These are phyloP conservation scores for Champsocephalus gunnari DNA, from an alignment of 2,797 vertebrate genomes.

Conservation along the genomic window DNA sequence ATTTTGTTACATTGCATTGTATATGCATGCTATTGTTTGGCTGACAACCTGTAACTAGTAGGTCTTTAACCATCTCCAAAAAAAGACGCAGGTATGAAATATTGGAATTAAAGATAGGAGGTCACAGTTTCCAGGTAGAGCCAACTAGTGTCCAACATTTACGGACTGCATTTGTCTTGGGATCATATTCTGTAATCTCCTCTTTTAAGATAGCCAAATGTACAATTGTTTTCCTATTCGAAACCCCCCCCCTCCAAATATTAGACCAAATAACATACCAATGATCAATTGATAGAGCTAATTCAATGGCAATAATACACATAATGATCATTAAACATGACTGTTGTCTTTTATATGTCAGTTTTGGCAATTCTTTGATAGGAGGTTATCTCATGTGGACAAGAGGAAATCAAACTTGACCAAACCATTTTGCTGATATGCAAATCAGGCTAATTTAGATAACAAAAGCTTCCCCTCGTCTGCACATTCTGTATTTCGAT, in stretches of 20 bases:
- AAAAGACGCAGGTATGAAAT: not conserved
- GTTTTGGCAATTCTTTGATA: conserved; percentile 60
- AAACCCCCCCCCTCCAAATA: not conserved
- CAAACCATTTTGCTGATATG: conserved; percentile 79
- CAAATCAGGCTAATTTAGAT: conserved; percentile 75
- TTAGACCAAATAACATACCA: not conserved
- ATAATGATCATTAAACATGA: not conserved
- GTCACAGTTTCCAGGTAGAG: not conserved
- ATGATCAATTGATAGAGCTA: not conserved
- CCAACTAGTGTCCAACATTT: not conserved
- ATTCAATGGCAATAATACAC: conserved; percentile 14
- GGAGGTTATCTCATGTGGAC: conserved; percentile 59
- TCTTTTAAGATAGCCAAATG: not conserved
- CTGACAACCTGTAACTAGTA: not conserved
- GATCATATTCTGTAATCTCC: not conserved
- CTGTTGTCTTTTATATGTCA: conserved; percentile 29
- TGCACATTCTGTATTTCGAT: conserved; percentile 80
- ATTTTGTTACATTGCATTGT: not conserved
- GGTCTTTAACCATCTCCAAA: not conserved
- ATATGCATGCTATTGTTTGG: not conserved
- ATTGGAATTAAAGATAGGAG: not conserved
- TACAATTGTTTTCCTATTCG: not conserved
- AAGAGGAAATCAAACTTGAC: conserved; percentile 77
- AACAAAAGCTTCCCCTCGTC: conserved; percentile 73
- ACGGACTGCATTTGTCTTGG: not conserved